Evolutionary conservation across 2,888 invertebrate species (phyloP), one percentile per base, ranked within the genome.

Genomic region (Drosophila tanythrix): DNA sequence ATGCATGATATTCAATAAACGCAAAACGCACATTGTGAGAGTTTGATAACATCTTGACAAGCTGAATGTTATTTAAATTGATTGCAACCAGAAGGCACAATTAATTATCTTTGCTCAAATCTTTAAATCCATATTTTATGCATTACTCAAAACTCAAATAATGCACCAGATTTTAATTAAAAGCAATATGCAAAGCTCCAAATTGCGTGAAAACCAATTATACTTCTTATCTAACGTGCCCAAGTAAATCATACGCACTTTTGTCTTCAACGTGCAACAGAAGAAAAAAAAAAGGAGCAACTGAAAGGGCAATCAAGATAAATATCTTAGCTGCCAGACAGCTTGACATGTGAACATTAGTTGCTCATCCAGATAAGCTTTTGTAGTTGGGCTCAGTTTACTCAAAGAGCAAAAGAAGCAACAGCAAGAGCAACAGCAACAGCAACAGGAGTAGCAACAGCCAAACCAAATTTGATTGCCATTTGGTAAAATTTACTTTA

Each of bases 121-220:
- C 5, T 5, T 25, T 5, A 36, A 59, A 59, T 29, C 18, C 21
- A 59, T 46, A 21, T 59, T 58, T 35, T 35, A 21, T 58, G 38
- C 43, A 58, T 36, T 15, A 25, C 13, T 2, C 33, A 11, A 25
- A 71, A 72, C 52, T 67, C 59, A 78, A 76, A 67, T 70, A 64
- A 57, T 57, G 58, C 51, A 53, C 6, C 52, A 33, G 57, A 29
- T 63, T 76, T 78, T 89, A 87, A 85, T 88, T 88, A 88, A 89
- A 85, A 79, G 62, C 70, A 79, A 40, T 65, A 51, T 52, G 59
- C 66, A 38, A 2, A 52, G 27, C 46, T 58, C 52, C 63, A 72
- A 84, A 76, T 89, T 89, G 74, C 85, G 75, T 84, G 83, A 61
- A 89, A 89, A 82, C 88, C 88, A 89, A 85, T 85, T 85, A 77